Evolutionary conservation across 1,140 invertebrate species (phyloP), one percentile per base, ranked within the genome.

Genomic region (Procambarus virginalis): DNA sequence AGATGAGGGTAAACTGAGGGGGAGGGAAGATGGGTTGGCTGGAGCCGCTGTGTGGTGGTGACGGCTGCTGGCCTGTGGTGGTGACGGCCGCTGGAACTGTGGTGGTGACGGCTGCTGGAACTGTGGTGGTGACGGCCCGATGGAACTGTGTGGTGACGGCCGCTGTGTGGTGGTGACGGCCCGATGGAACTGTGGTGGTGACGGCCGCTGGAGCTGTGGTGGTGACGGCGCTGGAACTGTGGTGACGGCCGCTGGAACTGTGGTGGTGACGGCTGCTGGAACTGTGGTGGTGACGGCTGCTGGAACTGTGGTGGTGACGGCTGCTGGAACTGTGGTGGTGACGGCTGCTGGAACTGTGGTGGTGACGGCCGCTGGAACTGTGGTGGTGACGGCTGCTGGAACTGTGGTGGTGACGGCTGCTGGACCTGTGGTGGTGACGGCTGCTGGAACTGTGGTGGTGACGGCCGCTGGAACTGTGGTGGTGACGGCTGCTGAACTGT

Each of bases 1-100:
- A 84, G 87, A 78, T 76, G 80, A 89, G 51, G 70, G 70, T 34
- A n/a, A 64, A 60, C 12, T 76, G 80, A 79, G 77, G 55, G 51
- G 84, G 5, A 60, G 75, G 70, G 51, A 86, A 70, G 76, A 84
- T 73, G 75, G 55, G 76, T 75, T 51, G 77, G 12, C 70, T 49
- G 68, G 81, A 46, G 60, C 81, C 68, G 81, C 76, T 48, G 46
- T 45, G 75, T 78, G 76, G 45, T 78, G 76, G 2, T 78, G 76
- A 78, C 76, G 76, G 12, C 46, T 22, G n/a, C 20, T 73, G 68
- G 68, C 6, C 68, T 73, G 68, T 34, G 68, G n/a, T 73, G 68
- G 46, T 45, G 34, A 6, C 10, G 10, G 78, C 10, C 8, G 48
- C 20, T 22, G 76, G 45, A 34, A 34, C 10, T 48, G 76, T 78